Percentiles rank a stretch among this genome's conserved stretches.
Evolutionary conservation across 1,140 invertebrate genomes (phyloP).

Genomic region (Halictus rubicundus): DNA sequence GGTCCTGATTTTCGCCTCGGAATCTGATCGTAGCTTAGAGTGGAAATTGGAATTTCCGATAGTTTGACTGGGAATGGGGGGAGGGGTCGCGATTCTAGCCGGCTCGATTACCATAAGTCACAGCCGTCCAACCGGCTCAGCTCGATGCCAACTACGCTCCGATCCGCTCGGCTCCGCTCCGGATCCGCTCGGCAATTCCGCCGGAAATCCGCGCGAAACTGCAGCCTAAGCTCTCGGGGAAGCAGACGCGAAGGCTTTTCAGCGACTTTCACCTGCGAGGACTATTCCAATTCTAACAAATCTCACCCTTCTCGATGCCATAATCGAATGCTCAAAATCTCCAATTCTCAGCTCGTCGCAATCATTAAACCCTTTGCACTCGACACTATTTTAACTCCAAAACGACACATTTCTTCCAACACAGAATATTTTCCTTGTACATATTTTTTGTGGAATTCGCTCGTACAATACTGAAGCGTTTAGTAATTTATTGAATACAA

Average conservation of each 20-base stretch:
- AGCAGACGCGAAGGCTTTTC: neutral
- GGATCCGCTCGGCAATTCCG: neutral
- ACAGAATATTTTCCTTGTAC: no score
- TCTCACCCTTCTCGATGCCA: no score
- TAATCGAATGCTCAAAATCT: no score
- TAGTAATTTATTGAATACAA: no score
- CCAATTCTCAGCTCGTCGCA: no score
- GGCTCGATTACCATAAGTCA: slow-evolving; percentile 26
- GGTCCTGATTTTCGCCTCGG: slow-evolving; percentile 4
- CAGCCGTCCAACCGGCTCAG: neutral
- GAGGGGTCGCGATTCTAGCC: slow-evolving; percentile 15
- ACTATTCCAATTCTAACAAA: no score
- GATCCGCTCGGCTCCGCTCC: neutral
- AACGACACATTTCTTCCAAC: no score
- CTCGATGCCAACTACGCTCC: neutral
- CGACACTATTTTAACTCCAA: no score
- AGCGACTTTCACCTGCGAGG: no score
- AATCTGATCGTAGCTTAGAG: slow-evolving; percentile 18
- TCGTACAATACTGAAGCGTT: no score
- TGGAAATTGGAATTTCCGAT: slow-evolving; percentile 39
- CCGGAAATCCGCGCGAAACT: slow-evolving; percentile 21
- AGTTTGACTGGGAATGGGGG: slow-evolving; percentile 9
- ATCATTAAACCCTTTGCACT: no score
- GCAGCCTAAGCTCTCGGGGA: slow-evolving; percentile 17
- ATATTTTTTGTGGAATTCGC: no score